phyloP scores from a whole-genome alignment of 2,888 invertebrate species.

The Papilio protenor region DNA sequence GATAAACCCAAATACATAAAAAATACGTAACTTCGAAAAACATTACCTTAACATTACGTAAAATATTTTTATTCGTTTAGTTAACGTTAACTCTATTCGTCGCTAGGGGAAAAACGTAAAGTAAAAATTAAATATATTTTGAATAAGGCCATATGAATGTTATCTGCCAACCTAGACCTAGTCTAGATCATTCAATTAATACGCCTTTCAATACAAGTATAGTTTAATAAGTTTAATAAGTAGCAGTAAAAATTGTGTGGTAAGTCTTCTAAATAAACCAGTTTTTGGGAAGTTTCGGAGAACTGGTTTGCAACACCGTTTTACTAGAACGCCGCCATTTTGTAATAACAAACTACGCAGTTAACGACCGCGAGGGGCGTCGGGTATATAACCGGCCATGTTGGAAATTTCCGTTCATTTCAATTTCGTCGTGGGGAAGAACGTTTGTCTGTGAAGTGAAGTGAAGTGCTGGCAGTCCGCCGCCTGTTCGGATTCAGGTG shows the following conservation, averaged over 20 bases:
- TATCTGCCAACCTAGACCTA: too few species aligned
- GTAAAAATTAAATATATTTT: too few species aligned
- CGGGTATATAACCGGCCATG: slow-evolving; percentile 67
- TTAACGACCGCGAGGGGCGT: slow-evolving; percentile 56
- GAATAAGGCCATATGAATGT: too few species aligned
- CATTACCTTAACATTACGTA: too few species aligned
- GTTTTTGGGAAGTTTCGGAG: slow-evolving; percentile 37
- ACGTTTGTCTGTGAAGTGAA: slow-evolving; percentile 71
- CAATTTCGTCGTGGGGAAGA: slow-evolving; percentile 60
- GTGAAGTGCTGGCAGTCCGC: slow-evolving; percentile 67
- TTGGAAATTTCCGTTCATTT: slow-evolving; percentile 69
- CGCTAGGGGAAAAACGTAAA: too few species aligned
- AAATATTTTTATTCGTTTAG: neutral
- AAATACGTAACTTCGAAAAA: too few species aligned
- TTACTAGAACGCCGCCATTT: slow-evolving; percentile 67
- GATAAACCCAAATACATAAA: neutral
- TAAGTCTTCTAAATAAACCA: neutral
- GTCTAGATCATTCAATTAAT: too few species aligned
- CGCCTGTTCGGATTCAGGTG: slow-evolving; percentile 81
- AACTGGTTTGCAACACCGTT: neutral
- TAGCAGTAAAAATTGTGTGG: neutral
- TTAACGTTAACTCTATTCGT: neutral
- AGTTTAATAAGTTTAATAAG: neutral
- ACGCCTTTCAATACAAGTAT: neutral
- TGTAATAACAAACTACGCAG: slow-evolving; percentile 68